Base-by-base conservation (phyloP, 2,888 invertebrate genomes). In the Brenthis daphne region DNA sequence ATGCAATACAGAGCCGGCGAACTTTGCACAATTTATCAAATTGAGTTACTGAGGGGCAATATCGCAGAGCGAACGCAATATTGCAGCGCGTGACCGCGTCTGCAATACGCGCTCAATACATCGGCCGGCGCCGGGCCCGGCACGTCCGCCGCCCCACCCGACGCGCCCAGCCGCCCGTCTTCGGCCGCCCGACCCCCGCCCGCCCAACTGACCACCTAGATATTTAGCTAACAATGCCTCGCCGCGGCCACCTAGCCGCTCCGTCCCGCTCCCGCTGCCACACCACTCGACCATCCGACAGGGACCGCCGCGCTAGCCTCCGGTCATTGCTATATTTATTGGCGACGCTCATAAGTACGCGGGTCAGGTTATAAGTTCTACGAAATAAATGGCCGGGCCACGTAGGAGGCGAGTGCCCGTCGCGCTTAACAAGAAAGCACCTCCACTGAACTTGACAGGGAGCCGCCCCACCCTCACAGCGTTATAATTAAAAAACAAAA, bases 21-120 rank as follows among this genome's bases (percentile, higher is more conserved):
- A 89, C 89, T 90, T 91, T 88, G 89, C 83, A 90, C 91, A 89
- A 90, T 92, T 89, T 89, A 92, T 91, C 91, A 92, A 92, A 91
- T 90, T 90, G 90, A 92, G 91, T 92, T 92, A 90, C 86, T 82
- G 90, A 87, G 90, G 88, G 90, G 92, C 89, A 92, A 92, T 92
- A 92, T 91, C 89, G 90, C 83, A 85, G 84, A 88, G 88, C 88
- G 90, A 86, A 91, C 92, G 92, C 92, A 92, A 92, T 92, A 92
- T 92, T 92, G 92, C 92, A 90, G 91, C 92, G 92, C 92, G 91
- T 92, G 92, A 92, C 91, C 91, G 90, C 91, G 90, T 90, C 92
- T 91, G 92, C 91, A 92, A 90, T 89, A 89, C 92, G 89, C 93
- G 93, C 91, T 93, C 93, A 88, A 93, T 93, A 93, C 92, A 92